phyloP scores from a whole-genome alignment of 2,113 vertebrate species.

The Felis catus region F.catus_Fca126_mat1.0 CM031424.1:82267501-82268000 shows the following conservation, averaged over 20 bases:
- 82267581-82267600: too few species aligned
- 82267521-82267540: constrained; percentile 17
- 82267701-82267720: too few species aligned
- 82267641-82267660: too few species aligned
- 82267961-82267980: background rate
- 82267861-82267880: constrained; percentile 27
- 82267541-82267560: background rate
- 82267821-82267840: background rate
- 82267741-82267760: too few species aligned
- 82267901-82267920: background rate
- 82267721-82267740: too few species aligned
- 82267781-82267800: background rate
- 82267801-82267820: constrained; percentile 17
- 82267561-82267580: too few species aligned
- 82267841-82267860: background rate
- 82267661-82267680: too few species aligned
- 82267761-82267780: background rate
- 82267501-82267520: constrained; percentile 25
- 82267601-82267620: too few species aligned
- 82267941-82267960: background rate
- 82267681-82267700: too few species aligned
- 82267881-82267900: background rate
- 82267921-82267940: constrained; percentile 14
- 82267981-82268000: background rate
- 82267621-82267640: too few species aligned